These are phyloP conservation scores for Cochlearius cochlearius DNA, from an alignment of 2,113 vertebrate species.

Conservation along the genomic window DNA sequence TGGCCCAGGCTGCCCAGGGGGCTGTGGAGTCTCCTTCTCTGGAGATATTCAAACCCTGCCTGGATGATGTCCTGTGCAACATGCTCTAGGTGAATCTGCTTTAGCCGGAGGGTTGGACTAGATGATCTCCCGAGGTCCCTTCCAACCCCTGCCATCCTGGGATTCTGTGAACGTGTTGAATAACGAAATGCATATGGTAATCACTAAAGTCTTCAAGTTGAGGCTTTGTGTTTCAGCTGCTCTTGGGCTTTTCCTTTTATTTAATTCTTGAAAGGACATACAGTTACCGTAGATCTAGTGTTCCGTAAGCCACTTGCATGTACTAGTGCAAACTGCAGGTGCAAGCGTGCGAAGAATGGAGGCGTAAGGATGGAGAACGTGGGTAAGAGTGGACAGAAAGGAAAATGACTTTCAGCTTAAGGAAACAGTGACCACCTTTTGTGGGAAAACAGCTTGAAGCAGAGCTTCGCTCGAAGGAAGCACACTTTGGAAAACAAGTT, in stretches of 20 bases:
- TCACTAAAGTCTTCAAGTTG: neutral
- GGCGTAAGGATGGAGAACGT: fast-evolving
- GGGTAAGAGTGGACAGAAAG: neutral
- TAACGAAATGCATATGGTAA: too few species aligned
- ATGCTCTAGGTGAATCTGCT: too few species aligned
- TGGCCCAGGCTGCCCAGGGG: too few species aligned
- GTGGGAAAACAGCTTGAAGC: neutral
- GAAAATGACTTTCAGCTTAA: neutral
- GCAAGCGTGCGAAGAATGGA: neutral
- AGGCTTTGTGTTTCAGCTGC: neutral
- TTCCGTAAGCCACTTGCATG: neutral
- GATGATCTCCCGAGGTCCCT: too few species aligned
- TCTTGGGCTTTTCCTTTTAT: neutral
- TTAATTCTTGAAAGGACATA: neutral
- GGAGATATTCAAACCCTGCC: too few species aligned
- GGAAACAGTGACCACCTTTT: neutral
- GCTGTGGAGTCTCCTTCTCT: too few species aligned
- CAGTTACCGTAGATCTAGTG: neutral
- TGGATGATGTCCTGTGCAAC: too few species aligned
- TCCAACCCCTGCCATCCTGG: too few species aligned
- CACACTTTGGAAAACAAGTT: neutral
- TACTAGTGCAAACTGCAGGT: neutral
- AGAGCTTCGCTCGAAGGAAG: neutral
- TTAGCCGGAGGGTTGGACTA: too few species aligned
- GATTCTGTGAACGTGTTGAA: too few species aligned